phyloP scores from a whole-genome alignment of 1,140 invertebrate genomes.

The Drosophila insularis region DNA sequence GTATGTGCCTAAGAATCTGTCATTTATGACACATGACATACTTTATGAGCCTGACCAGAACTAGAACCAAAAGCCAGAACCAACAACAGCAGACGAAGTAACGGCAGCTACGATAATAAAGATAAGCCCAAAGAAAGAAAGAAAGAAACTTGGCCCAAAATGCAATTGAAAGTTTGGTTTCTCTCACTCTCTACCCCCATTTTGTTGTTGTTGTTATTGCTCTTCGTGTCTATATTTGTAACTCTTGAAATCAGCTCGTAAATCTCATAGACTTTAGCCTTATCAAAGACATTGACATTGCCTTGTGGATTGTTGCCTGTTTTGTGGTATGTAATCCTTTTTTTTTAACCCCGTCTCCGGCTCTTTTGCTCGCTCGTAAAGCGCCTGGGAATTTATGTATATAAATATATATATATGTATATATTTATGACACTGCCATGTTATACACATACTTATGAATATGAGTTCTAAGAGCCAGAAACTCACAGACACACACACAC shows the following conservation, averaged over 20 bases:
- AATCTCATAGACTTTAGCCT: constrained; percentile 64
- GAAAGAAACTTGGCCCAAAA: constrained; percentile 54
- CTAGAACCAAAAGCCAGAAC: not conserved
- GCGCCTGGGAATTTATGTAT: constrained; percentile 48
- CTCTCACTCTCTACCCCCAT: constrained; percentile 35
- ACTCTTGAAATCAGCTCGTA: constrained; percentile 70
- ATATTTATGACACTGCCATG: constrained; percentile 50
- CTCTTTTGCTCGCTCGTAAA: constrained; percentile 38
- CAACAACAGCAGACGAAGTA: constrained; percentile 11
- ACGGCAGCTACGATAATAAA: constrained; percentile 66
- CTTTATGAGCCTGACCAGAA: constrained; percentile 58
- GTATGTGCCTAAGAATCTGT: constrained; percentile 76
- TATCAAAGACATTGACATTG: constrained; percentile 54
- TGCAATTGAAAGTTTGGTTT: constrained; percentile 77
- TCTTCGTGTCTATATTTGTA: constrained; percentile 56
- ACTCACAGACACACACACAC: not conserved
- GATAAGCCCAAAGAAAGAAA: constrained; percentile 58
- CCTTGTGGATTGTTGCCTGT: constrained; percentile 25
- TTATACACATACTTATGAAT: constrained; percentile 35
- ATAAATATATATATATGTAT: constrained; percentile 36
- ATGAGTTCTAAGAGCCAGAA: not conserved
- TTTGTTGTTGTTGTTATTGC: not conserved
- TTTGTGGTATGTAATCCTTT: constrained; percentile 68
- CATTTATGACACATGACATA: constrained; percentile 80
- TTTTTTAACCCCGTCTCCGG: not conserved